Evolutionary conservation across 1,140 invertebrate genomes (phyloP), one percentile per base, ranked within the genome.

Genomic region (Drosophila rufa): DNA sequence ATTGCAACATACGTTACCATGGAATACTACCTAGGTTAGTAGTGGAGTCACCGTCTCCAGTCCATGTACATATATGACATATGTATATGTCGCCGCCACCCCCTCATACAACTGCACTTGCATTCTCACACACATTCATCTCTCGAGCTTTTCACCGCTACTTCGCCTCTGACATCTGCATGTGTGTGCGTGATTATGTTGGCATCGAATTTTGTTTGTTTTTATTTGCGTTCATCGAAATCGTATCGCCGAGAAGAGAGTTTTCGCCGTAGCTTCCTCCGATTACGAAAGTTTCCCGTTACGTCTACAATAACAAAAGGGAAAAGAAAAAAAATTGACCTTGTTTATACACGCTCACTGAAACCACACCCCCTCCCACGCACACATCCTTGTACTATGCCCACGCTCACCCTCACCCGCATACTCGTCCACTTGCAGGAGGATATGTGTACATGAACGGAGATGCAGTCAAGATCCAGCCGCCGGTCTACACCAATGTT

Each of bases 371-470:
- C 53, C 53, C 53, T 56, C 38, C 12, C 47, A 40, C 40, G 56
- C 45, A 33, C 30, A 14, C 38, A 42, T 58, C 33, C 17, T 12
- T 56, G 17, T 61, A 65, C 57, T 66, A 45, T 66, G 57, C 36
- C 40, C 55, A 45, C 55, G 36, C 59, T 36, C 62, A 22, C 38
- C 45, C 40, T 15, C 2, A 14, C 17, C 36, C 59, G 33, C 17
- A 45, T 64, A 30, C 14, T 65, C 25, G 38, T 19, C 25, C 36
- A 58, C 22, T 50, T 75, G 42, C 74, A 91, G 91, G 91, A 81
- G 91, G 91, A 77, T 92, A 92, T 80, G 91, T 92, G 43, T 92
- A 91, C 75, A 92, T 92, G 91, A 92, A 92, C 80, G 91, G 89
- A 78, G 91, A 92, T 92, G 82, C 85, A 78, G 89, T 92, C 64